Percentiles rank a stretch among this genome's conserved stretches.
phyloP scores from a whole-genome alignment of 2,113 vertebrate species.

The Campylomormyrus numenius region DNA sequence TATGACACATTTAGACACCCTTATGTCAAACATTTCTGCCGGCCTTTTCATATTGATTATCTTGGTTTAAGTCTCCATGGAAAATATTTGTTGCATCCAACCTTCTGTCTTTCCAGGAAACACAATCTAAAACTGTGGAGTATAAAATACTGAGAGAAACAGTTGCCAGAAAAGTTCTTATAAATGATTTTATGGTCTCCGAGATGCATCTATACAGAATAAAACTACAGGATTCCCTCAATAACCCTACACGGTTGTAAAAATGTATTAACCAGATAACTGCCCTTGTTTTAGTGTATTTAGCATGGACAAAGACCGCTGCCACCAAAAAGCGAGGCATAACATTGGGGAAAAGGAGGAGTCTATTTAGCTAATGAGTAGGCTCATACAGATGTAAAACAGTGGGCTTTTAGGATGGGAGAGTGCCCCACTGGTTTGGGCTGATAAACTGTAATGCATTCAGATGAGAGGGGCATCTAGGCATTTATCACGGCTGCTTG shows the following conservation, averaged over 20 bases:
- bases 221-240: slow-evolving; percentile 80
- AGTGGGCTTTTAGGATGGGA: slow-evolving; percentile 54
- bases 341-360: slow-evolving; percentile 70
- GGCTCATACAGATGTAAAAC: slow-evolving; percentile 72
- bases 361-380: slow-evolving; percentile 83
- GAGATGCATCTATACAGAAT: slow-evolving; percentile 70
- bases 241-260: slow-evolving; percentile 77
- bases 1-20: neutral
- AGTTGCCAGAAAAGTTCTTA: slow-evolving; percentile 67
- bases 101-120: slow-evolving; percentile 61
- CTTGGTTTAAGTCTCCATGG: slow-evolving; percentile 29
- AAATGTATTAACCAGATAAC: slow-evolving; percentile 93
- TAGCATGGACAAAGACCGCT: slow-evolving; percentile 70
- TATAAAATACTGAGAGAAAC: slow-evolving; percentile 45
- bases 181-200: slow-evolving; percentile 82
- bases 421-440: slow-evolving; percentile 49
- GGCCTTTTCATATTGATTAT: slow-evolving; percentile 2
- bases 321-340: slow-evolving; percentile 68
- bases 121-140: slow-evolving; percentile 54
- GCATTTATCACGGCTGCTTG: slow-evolving; percentile 43
- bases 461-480: slow-evolving; percentile 40
- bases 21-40: slow-evolving; percentile 25
- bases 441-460: slow-evolving; percentile 59
- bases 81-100: slow-evolving; percentile 42
- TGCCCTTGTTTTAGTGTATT: slow-evolving; percentile 76